Base-by-base conservation (phyloP, 2,797 vertebrate genomes). In the Lepilemur ruficaudatus region DNA sequence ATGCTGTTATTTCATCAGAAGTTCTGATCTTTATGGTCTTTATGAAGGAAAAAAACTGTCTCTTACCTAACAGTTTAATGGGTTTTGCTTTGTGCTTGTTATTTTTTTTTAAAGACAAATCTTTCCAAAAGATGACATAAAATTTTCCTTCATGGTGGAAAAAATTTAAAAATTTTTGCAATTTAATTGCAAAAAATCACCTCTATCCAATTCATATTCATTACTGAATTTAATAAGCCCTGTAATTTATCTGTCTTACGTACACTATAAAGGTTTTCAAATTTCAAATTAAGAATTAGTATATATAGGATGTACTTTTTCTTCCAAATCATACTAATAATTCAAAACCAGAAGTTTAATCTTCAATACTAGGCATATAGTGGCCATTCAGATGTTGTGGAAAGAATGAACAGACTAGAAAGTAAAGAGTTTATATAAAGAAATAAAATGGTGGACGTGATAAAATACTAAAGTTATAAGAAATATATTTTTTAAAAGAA, bases 241-340 rank as follows among this genome's bases (percentile, higher is more conserved):
- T 86, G 32, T 73, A 87, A 80, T 87, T 7, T 35, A 65, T 35
- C 32, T 75, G n/a, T 65, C 35, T 67, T 6, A 43, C 14, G 3
- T 43, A 65, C 50, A 88, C 13, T 75, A 38, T 3, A 67, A 59
- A 1, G 1, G 67, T 32, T 70, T 69, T 69, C 52, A 50, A 10
- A 61, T 55, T 86, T 69, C 90, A 95, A 76, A 92, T 83, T 92
- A 87, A 75, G 20, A 73, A 76, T 30, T 76, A 69, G n/a, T 38
- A 69, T 23, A 69, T 38, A 78, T 3, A 82, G 43, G 41, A 82
- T 69, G 22, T 22, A 75, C 6, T 59, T 41, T 87, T 95, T 38
- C 43, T 87, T 57, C 76, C 28, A 92, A 92, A 87, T 41, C 28
- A 41, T 38, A 73, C n/a, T 55, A 95, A 94, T 5, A 76, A 41